Conservation (phyloP, 35 echinoderm and acorn worm genomes). For the Stichopus chloronotus region DNA sequence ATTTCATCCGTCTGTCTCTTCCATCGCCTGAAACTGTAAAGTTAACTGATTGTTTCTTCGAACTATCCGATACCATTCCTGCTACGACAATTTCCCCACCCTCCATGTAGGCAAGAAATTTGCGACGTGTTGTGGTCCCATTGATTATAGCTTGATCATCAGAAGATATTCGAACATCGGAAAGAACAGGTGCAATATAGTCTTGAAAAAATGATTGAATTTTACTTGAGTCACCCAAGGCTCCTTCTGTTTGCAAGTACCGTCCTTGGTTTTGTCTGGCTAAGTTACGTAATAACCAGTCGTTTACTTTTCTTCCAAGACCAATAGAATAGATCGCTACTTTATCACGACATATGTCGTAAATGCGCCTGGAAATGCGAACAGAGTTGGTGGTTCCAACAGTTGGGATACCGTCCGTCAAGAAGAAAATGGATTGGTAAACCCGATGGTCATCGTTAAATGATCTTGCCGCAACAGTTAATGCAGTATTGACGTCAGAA, state of each 20-base stretch:
- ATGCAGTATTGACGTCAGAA: conserved; percentile 29
- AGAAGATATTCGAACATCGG: conserved; percentile 36
- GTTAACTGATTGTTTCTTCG: background rate
- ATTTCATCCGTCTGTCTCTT: background rate
- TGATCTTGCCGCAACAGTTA: background rate
- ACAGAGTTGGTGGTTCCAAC: conserved; percentile 8
- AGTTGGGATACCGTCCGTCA: conserved; percentile 56
- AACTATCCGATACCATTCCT: conserved; percentile 29
- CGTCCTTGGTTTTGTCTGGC: conserved; percentile 44
- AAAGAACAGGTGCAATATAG: conserved; percentile 41
- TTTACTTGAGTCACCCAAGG: background rate
- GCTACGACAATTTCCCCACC: conserved; percentile 46
- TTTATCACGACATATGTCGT: background rate
- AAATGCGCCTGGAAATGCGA: background rate
- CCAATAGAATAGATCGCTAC: conserved; percentile 61
- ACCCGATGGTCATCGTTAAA: background rate
- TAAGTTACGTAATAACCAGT: conserved; percentile 29
- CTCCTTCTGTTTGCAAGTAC: background rate
- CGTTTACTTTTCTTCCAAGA: conserved; percentile 46
- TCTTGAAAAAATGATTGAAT: conserved; percentile 54
- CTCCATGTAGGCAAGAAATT: conserved; percentile 53
- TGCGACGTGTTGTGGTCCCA: background rate
- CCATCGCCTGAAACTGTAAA: conserved; percentile 11
- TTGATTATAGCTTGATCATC: background rate
- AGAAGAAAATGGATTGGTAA: conserved; percentile 31